Evolutionary conservation across 1,140 invertebrate species (phyloP), one percentile per base, ranked within the genome.

Genomic region (Sycophila sp.): DNA sequence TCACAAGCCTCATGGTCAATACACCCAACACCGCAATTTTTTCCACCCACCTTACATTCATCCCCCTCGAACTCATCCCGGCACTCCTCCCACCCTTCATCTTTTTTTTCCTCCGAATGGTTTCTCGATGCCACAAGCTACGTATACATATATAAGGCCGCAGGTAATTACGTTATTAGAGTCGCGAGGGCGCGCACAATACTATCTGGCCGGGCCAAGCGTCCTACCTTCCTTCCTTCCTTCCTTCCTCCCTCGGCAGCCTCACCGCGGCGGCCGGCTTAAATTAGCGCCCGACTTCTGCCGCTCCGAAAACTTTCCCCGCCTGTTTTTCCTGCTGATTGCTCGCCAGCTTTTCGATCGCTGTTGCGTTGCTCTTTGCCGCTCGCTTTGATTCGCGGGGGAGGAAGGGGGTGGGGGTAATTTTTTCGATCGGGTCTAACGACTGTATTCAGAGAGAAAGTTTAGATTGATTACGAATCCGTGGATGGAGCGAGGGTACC

Each of bases 121-220:
- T 40, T 59, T 59, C 38, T 36, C 56, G 19, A 59, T 42, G 13
- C 17, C 36, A 24, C 32, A 40, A 10, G 7, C 17, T 59, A 59
- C 40, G 26, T 59, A 40, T 19, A 10, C 26, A 19, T 47, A 28
- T 24, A 32, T 45, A 68, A 56, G 19, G 36, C 36, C 49, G 28
- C 19, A 72, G 53, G 40, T 58, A 68, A 73, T 70, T 60, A 73
- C 47, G 47, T 70, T 73, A 70, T 53, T 60, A 70, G 56, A 63
- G 38, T 65, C 30, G 62, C 40, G 42, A 70, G 24, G 32, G 22
- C 38, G 32, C 19, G 60, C 47, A 66, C 71, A 69, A 73, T 73
- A 40, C 42, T 73, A 73, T 73, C 71, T 49, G 32, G 56, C 24
- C 8, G 24, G n/a, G 49, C 71, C 71, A 72, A 68, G 55, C 65